Base-by-base conservation (phyloP, 2,888 invertebrate species). In the Tiliacea citrago region DNA sequence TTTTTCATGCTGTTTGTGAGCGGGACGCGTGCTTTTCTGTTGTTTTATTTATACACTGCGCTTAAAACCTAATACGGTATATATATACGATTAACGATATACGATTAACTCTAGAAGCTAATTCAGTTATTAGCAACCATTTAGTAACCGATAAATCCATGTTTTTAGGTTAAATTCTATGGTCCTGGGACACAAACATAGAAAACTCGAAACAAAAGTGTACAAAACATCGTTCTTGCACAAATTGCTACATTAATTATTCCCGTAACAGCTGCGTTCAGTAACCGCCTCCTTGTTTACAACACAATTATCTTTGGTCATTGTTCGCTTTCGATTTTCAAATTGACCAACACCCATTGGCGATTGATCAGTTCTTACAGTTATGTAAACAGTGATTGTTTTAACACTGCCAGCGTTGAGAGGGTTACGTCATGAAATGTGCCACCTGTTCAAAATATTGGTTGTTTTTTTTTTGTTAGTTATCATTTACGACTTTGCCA, bases 271-370 rank as follows among this genome's bases (percentile, higher is more conserved):
- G 60, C 70, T 75, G 57, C 53, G 65, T 67, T 62, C 62, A 68
- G 62, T 69, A 57, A 68, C 60, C 62, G 72, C 61, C 77, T 70
- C 68, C 71, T 67, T 74, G 77, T 82, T 75, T 79, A 77, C 61
- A 58, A 68, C 62, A 55, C 77, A 81, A 86, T 86, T 83, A 81
- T 77, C 72, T 81, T 47, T 81, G 83, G 82, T 71, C 75, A 77
- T 73, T 79, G 79, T 69, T 80, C 77, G 86, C 86, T 88, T 87
- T 88, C 87, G 80, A 79, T 88, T 85, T 84, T 80, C 60, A 79
- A 84, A 81, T 77, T 73, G 39, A 73, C 49, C 74, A 79, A 78
- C 75, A 68, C 55, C 68, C 49, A 55, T 47, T 51, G 63, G 49
- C 69, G 78, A 68, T 68, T 77, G 73, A 81, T 65, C 66, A 70